A percentile compares a stretch with the other conserved stretches of the same genome.
phyloP scores from a whole-genome alignment of 2,888 invertebrate species.

The Atethmia centrago region DNA sequence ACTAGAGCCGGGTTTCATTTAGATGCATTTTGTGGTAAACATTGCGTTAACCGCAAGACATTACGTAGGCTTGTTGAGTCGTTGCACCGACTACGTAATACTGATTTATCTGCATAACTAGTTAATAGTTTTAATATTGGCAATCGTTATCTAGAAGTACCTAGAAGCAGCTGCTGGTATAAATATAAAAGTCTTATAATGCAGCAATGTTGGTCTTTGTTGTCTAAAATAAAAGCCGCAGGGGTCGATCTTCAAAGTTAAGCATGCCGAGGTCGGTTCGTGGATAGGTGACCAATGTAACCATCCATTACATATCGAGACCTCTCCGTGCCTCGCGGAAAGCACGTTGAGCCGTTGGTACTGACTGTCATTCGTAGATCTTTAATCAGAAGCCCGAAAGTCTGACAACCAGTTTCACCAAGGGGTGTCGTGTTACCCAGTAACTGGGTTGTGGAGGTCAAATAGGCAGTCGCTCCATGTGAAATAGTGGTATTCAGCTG shows the following conservation, averaged over 20 bases:
- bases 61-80: slow-evolving; percentile 37
- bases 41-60: slow-evolving; percentile 36
- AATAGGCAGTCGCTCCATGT: background rate
- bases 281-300: background rate
- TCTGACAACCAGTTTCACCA: background rate
- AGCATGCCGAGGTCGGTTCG: background rate
- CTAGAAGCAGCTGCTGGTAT: background rate
- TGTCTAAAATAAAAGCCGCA: background rate
- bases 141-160: background rate
- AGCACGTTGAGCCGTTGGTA: background rate
- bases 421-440: background rate
- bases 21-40: slow-evolving; percentile 55
- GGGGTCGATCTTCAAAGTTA: background rate
- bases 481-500: background rate
- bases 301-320: background rate
- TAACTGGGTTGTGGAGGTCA: background rate
- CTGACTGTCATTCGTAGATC: background rate
- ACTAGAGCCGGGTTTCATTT: slow-evolving; percentile 36
- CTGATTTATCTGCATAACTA: slow-evolving; percentile 32
- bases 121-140: slow-evolving; percentile 11
- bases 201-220: too few species aligned
- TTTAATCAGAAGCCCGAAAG: background rate
- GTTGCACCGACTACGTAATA: slow-evolving; percentile 34
- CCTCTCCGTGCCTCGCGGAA: background rate
- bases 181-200: too few species aligned